Evolutionary conservation across 1,140 invertebrate species (phyloP), one percentile per base, ranked within the genome.

Genomic region (Archivesica marissinica): DNA sequence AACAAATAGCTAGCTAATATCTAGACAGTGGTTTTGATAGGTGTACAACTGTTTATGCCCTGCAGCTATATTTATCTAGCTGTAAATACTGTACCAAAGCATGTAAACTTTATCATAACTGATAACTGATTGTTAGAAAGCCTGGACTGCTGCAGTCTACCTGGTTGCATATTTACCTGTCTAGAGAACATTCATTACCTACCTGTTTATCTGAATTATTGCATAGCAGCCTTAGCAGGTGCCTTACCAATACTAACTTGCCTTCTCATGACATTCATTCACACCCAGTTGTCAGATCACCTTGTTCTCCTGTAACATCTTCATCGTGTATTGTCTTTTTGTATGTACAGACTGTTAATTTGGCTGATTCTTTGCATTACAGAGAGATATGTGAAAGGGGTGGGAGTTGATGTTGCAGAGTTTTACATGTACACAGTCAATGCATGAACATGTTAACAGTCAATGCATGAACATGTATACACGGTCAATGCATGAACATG

Each of bases 41-140:
- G 59, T 64, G 15, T 64, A 64, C 59, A 64, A 64, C 6, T 7
- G 59, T 64, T 64, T 72, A 15, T 80, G 64, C 66, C 79, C 47
- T 39, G 1, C n/a, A 50, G 80, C 68, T 61, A 61, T 74, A 50
- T 74, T 74, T 74, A 83, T 83, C 80, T 59, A 33, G 70, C 52
- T 72, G 70, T 81, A 83, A 74, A 50, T 72, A 74, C 59, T 35
- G 17, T 59, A 83, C 64, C 75, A 7, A 25, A 72, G 66, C 68
- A 74, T 83, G 80, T 56, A 74, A 83, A 61, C 52, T 75, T 83
- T 54, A 83, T 83, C 80, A 74, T 83, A 61, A 74, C 68, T 81
- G 78, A 81, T 81, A 68, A 54, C 61, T 68, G 78, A 81, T 75
- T 83, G 35, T 20, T 25, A 30, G 68, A 52, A 23, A 41, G 23